These are phyloP conservation scores for Gallinago solitaria DNA, from an alignment of 2,797 vertebrate genomes.

Conservation along the genomic window DNA sequence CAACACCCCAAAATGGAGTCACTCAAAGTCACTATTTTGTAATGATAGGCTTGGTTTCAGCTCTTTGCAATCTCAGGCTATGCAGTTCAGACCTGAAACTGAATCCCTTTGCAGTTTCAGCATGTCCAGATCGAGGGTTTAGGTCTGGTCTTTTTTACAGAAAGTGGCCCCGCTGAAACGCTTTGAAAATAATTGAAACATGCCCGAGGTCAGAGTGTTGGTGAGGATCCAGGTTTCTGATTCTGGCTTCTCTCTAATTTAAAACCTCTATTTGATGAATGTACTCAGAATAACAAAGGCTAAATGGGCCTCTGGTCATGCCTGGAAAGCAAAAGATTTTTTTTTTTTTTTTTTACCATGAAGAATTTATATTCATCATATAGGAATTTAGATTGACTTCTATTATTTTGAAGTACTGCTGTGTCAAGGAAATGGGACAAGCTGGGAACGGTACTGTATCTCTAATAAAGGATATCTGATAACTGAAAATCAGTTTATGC, in stretches of 20 bases:
- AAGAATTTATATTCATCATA: not conserved
- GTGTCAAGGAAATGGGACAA: not conserved
- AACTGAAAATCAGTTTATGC: not conserved
- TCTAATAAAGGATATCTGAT: not conserved
- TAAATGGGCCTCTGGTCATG: not conserved
- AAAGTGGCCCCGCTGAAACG: not conserved
- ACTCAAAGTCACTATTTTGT: not conserved
- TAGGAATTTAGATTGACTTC: not conserved
- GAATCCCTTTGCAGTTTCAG: not conserved
- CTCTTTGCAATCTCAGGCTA: not conserved
- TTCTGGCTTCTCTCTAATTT: conserved; percentile 12
- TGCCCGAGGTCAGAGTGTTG: not conserved
- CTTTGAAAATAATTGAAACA: not conserved
- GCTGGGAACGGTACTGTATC: not conserved
- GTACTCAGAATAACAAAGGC: not conserved
- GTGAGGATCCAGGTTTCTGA: not conserved
- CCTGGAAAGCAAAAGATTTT: not conserved
- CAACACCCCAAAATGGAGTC: not conserved
- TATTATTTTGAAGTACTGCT: not conserved
- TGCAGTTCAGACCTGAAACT: not conserved
- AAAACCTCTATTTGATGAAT: not conserved
- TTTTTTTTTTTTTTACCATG: not conserved
- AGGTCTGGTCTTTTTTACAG: not conserved
- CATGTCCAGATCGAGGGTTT: not conserved
- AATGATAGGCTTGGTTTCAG: not conserved